Evolutionary conservation across 2,113 vertebrate species (phyloP).

Genomic region (Calonectris borealis): DNA sequence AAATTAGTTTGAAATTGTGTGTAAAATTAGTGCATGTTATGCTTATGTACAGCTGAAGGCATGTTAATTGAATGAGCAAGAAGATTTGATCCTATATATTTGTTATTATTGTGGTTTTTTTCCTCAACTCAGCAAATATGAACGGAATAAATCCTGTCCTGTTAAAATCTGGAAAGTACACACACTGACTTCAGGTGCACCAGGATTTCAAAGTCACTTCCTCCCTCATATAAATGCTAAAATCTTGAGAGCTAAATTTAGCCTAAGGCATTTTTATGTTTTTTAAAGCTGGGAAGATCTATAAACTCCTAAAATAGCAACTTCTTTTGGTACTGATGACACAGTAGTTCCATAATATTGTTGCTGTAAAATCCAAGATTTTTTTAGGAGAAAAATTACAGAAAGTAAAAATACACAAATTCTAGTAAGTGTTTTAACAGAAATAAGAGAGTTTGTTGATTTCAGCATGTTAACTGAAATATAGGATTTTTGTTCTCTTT

Average conservation of each 20-base stretch:
- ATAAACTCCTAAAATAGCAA: background rate
- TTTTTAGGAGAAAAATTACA: background rate
- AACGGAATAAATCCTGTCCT: background rate
- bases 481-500: background rate
- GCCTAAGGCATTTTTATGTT: background rate
- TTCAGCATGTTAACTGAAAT: background rate
- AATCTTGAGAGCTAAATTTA: background rate
- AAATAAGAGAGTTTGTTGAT: background rate
- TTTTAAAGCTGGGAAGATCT: background rate
- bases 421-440: background rate
- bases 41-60: background rate
- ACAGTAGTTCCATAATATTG: background rate
- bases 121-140: background rate
- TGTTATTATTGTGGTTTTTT: background rate
- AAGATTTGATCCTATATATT: background rate
- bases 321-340: background rate
- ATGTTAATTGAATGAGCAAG: background rate
- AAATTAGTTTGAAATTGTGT: slow-evolving; percentile 17
- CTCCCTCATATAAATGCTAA: background rate
- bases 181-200: background rate
- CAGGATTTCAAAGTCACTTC: background rate
- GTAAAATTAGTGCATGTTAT: background rate
- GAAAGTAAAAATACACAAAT: background rate
- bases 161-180: background rate
- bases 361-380: background rate